A percentile compares a stretch with the other conserved stretches of the same genome.
Evolutionary conservation across 2,797 vertebrate species (phyloP).

Genomic region (Cygnus olor): DNA sequence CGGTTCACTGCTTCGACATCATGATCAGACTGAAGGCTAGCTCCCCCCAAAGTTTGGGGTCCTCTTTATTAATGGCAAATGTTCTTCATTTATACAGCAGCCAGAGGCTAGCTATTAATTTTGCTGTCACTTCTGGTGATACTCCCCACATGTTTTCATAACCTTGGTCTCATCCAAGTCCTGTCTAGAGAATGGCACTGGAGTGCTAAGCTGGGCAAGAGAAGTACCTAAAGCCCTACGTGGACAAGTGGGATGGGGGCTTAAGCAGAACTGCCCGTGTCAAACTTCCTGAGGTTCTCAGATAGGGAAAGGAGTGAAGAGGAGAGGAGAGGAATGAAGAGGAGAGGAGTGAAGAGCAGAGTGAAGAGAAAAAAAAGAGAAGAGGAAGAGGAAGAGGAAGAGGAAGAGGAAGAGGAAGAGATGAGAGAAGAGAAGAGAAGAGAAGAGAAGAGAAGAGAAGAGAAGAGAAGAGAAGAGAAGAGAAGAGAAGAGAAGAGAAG

Average conservation of each 20-base stretch:
- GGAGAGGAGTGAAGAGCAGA: too few relatives aligned
- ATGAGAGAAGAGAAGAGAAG: too few relatives aligned
- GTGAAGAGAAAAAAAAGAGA: too few relatives aligned
- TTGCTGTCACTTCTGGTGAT: slow-evolving; percentile 24
- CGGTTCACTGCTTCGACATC: slow-evolving; percentile 28
- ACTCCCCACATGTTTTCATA: neutral
- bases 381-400: too few relatives aligned
- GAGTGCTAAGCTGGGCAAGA: neutral
- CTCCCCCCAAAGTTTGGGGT: slow-evolving; percentile 43
- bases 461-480: too few relatives aligned
- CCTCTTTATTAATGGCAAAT: neutral
- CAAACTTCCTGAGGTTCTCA: neutral
- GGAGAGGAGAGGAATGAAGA: neutral
- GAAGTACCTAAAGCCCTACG: neutral
- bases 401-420: too few relatives aligned
- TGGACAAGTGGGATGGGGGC: neutral
- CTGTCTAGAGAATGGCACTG: neutral
- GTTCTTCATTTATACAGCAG: neutral
- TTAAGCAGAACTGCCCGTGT: neutral
- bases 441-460: too few relatives aligned
- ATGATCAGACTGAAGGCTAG: neutral
- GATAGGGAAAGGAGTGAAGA: neutral
- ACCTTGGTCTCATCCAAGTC: neutral
- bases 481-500: too few relatives aligned
- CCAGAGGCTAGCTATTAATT: slow-evolving; percentile 40